These are phyloP conservation scores for Folsomia candida DNA, from an alignment of 2,888 invertebrate species.

Conservation along the genomic window DNA sequence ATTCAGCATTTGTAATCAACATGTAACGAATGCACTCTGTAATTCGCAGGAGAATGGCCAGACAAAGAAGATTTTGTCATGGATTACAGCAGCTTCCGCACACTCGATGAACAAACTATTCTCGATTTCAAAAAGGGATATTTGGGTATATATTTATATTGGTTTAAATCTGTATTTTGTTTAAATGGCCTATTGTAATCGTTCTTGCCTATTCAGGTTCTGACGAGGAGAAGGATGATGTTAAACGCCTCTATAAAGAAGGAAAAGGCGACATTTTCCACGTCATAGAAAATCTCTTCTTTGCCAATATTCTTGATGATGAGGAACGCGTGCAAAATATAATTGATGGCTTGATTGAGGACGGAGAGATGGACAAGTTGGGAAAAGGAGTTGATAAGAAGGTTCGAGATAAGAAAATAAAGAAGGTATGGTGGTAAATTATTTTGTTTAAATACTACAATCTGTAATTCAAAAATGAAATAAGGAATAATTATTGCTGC, in stretches of 20 bases:
- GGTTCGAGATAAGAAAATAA: conserved; percentile 27
- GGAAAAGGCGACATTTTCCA: conserved; percentile 44
- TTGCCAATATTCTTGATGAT: conserved; percentile 43
- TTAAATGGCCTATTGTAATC: too few relatives aligned
- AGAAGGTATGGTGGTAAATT: conserved; percentile 35
- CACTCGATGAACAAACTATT: conserved; percentile 38
- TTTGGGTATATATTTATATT: conserved; percentile 22
- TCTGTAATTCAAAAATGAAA: background rate
- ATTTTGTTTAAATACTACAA: background rate
- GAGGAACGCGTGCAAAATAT: conserved; percentile 38
- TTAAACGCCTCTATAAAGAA: conserved; percentile 43
- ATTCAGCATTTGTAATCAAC: too few relatives aligned
- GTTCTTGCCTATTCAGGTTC: conserved; percentile 35
- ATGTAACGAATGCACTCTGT: too few relatives aligned
- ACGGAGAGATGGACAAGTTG: conserved; percentile 28
- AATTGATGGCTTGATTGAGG: conserved; percentile 38
- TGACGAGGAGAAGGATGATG: conserved; percentile 44
- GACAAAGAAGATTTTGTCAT: conserved; percentile 37
- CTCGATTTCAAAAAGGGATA: conserved; percentile 43
- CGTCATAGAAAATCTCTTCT: conserved; percentile 45
- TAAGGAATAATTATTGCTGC: background rate
- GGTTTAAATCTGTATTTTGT: background rate
- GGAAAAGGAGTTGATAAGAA: conserved; percentile 28
- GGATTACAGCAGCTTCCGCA: conserved; percentile 26
- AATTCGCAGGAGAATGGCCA: conserved; percentile 44